These are phyloP conservation scores for Blomia tropicalis DNA, from an alignment of 2,888 invertebrate genomes.

Conservation along the genomic window DNA sequence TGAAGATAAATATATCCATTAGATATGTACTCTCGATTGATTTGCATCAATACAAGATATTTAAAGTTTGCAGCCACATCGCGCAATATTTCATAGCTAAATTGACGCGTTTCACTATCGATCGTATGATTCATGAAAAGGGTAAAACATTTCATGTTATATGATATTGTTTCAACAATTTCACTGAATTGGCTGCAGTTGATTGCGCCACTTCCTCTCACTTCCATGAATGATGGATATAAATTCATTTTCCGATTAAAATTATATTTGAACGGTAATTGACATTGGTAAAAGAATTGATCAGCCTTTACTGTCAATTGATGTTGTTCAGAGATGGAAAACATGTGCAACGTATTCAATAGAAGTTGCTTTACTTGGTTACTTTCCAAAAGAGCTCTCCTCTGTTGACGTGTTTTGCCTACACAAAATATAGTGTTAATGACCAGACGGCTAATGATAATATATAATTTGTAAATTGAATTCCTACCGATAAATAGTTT, in stretches of 20 bases:
- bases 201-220: background rate
- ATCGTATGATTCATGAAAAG: slow-evolving; percentile 6
- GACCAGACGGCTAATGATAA: too few species aligned
- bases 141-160: slow-evolving; percentile 19
- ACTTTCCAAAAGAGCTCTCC: slow-evolving; percentile 2
- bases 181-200: slow-evolving; percentile 1
- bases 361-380: slow-evolving; percentile 1
- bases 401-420: too few species aligned
- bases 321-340: slow-evolving; percentile 11
- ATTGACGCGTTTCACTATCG: background rate
- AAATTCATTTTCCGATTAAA: background rate
- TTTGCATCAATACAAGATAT: slow-evolving; percentile 17
- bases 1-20: slow-evolving; percentile 20
- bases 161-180: slow-evolving; percentile 19
- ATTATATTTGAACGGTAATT: slow-evolving; percentile 6
- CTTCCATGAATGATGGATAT: background rate
- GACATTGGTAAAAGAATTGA: slow-evolving; percentile 19
- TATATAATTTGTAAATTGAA: too few species aligned
- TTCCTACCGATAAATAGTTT: slow-evolving; percentile 4
- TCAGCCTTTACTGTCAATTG: background rate
- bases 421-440: too few species aligned
- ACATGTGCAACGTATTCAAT: background rate
- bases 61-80: slow-evolving; percentile 19
- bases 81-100: slow-evolving; percentile 9
- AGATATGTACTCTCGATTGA: slow-evolving; percentile 18